Percentiles rank a stretch among this genome's conserved stretches.
Evolutionary conservation across 2,113 vertebrate genomes (phyloP).

Genomic region (Pseudonaja textilis): DNA sequence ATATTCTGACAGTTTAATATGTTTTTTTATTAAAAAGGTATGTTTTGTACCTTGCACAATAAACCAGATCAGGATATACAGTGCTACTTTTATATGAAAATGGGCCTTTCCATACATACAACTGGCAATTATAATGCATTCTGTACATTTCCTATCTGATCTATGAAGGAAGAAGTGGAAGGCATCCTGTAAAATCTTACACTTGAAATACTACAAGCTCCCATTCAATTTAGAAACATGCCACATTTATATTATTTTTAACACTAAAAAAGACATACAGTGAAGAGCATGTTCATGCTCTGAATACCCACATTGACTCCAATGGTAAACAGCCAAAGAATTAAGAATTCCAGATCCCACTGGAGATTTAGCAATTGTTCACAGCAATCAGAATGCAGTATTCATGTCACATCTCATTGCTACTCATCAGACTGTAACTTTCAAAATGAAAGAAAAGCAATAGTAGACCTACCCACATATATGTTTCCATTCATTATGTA

Average conservation of each 20-base stretch:
- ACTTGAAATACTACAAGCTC: background rate
- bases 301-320: background rate
- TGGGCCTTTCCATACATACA: background rate
- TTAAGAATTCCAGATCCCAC: background rate
- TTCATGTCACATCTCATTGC: background rate
- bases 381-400: background rate
- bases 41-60: background rate
- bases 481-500: background rate
- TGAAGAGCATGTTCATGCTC: background rate
- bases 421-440: background rate
- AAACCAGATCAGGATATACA: background rate
- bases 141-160: background rate
- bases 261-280: background rate
- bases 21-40: background rate
- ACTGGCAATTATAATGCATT: background rate
- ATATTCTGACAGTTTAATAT: background rate
- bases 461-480: background rate
- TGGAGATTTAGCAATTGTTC: background rate
- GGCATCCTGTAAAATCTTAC: background rate
- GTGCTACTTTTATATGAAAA: background rate
- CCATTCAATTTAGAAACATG: background rate
- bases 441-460: background rate
- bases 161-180: background rate
- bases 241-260: background rate
- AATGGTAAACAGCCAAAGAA: background rate